Percentiles rank a stretch among this genome's conserved stretches.
These are phyloP conservation scores for Taxidea taxus DNA, from an alignment of 2,113 vertebrate species.

Conservation along the genomic window DNA sequence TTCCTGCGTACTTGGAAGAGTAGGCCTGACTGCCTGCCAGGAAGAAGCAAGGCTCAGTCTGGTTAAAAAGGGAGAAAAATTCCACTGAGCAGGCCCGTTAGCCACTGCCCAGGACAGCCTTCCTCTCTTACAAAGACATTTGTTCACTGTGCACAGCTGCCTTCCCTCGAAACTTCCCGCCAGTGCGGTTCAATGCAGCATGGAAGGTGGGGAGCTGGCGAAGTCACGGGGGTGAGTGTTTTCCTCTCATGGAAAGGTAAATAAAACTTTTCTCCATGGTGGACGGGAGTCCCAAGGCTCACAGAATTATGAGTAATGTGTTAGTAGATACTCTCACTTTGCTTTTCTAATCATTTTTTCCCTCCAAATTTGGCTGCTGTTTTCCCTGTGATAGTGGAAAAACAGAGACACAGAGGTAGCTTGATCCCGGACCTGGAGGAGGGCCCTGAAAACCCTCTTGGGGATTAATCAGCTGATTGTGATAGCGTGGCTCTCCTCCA, in stretches of 20 bases:
- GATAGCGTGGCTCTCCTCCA: neutral
- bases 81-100: neutral
- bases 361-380: neutral
- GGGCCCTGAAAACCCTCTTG: neutral
- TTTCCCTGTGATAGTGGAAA: neutral
- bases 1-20: slow-evolving; percentile 30
- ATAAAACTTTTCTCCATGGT: neutral
- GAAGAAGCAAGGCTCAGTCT: neutral
- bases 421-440: neutral
- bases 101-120: neutral
- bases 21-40: neutral
- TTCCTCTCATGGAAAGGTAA: neutral
- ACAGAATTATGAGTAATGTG: neutral
- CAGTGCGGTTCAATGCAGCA: neutral
- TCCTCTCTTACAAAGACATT: neutral
- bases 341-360: neutral
- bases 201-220: neutral
- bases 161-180: neutral
- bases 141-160: neutral
- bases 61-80: neutral
- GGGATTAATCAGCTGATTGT: neutral
- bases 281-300: neutral
- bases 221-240: neutral
- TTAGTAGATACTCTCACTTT: neutral
- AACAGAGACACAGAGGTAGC: neutral